Evolutionary conservation across 2,888 invertebrate genomes (phyloP), one percentile per base, ranked within the genome.

Genomic region (Tridacna gigas): DNA sequence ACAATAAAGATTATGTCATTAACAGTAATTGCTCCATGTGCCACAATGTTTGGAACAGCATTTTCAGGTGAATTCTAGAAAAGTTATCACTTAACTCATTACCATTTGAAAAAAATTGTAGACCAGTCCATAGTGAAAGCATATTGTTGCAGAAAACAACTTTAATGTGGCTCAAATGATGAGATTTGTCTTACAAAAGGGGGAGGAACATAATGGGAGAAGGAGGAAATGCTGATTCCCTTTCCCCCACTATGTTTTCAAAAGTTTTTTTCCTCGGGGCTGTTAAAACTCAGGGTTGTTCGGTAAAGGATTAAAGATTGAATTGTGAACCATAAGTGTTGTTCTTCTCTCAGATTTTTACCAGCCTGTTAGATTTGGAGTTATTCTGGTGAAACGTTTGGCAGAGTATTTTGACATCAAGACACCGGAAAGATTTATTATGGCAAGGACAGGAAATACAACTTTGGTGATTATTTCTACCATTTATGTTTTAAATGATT

Each of bases 291-390:
- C 7, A 7, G 37, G 3, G 7, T 37, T 37, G 37, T 37, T 2
- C 7, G 37, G 37, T 37, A 7, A 37, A 37, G 37, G 37, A 7
- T 37, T 37, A 37, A 37, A 37, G 37, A 37, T 37, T 37, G 37
- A 37, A n/a, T 37, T 37, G 2, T 37, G 37, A 37, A 37, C 37
- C 7, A 37, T 4, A 37, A 4, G 2, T 5, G 18, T 56, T 15
- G 56, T 15, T 56, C 20, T 56, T 74, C 48, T 89, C 90, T 37
- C 95, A 93, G 98, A 98, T 95, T 97, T 97, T 0, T 96, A 96
- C 86, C 96, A 97, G 77, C 97, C 97, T 91, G 95, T 97, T 63
- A 96, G 96, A 82, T 98, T 97, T 95, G 97, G 96, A 9, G 96
- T 97, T 0, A 96, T 97, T 11, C 97, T 97, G 3, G 96, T 96